Evolutionary conservation across 2,888 invertebrate genomes (phyloP).

Genomic region (Blastobasis adustella): DNA sequence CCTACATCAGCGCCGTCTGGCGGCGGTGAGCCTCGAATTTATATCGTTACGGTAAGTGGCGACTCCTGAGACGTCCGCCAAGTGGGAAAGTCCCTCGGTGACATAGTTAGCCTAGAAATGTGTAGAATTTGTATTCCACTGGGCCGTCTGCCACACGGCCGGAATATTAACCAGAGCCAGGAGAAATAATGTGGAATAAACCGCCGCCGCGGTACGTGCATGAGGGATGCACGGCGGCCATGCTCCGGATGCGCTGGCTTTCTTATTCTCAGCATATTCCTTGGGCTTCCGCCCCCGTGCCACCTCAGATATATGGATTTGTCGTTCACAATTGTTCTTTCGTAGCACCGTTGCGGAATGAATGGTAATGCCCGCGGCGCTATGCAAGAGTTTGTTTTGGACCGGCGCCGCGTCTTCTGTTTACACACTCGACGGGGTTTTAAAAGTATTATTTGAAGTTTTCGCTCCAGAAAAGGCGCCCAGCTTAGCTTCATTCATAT

Average conservation of each 20-base stretch:
- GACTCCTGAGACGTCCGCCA: slow-evolving; percentile 37
- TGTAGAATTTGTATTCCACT: slow-evolving; percentile 57
- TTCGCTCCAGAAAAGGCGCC: too few species aligned
- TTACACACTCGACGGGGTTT: too few species aligned
- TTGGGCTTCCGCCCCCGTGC: slow-evolving; percentile 4
- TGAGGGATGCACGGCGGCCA: slow-evolving; percentile 34
- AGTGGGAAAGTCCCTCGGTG: slow-evolving; percentile 23
- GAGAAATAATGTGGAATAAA: slow-evolving; percentile 65
- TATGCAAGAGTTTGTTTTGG: too few species aligned
- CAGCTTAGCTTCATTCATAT: too few species aligned
- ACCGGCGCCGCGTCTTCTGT: too few species aligned
- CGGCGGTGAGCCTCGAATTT: too few species aligned
- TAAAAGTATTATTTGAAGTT: too few species aligned
- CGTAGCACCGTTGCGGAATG: neutral
- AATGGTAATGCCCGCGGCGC: slow-evolving; percentile 4
- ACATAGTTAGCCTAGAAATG: slow-evolving; percentile 30
- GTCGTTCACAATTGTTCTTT: slow-evolving; percentile 10
- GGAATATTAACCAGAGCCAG: slow-evolving; percentile 55
- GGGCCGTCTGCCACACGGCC: slow-evolving; percentile 39
- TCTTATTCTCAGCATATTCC: neutral
- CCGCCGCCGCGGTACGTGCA: slow-evolving; percentile 57
- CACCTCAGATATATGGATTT: slow-evolving; percentile 11
- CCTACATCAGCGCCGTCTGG: too few species aligned
- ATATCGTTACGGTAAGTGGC: neutral
- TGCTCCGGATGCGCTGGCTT: slow-evolving; percentile 20